Conservation (phyloP, 2,888 invertebrate species). For the Athalia rosae region DNA sequence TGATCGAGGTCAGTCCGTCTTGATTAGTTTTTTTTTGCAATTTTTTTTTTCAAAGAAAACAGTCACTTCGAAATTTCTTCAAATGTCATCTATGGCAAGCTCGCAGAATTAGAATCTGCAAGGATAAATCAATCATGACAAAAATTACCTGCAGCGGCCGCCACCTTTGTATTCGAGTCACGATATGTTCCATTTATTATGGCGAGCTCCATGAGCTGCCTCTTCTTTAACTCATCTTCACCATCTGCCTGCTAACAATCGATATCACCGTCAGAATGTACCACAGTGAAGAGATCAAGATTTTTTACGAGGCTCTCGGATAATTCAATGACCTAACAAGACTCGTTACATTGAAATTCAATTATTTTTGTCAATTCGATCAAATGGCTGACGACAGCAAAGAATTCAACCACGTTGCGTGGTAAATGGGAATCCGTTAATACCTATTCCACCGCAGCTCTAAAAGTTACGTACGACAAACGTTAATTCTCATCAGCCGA, state of each 20-base stretch:
- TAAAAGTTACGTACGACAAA: no score
- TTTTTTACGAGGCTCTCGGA: no score
- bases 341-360: neutral
- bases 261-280: conserved; percentile 66
- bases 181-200: conserved; percentile 99
- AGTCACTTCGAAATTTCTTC: neutral
- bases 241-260: conserved; percentile 94
- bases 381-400: no score
- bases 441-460: no score
- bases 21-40: neutral
- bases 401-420: no score
- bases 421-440: no score
- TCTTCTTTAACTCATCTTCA: conserved; percentile 99
- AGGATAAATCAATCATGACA: conserved; percentile 6
- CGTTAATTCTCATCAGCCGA: no score
- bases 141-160: conserved; percentile 85
- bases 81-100: neutral
- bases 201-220: conserved; percentile 99
- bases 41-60: neutral
- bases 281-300: conserved; percentile 8
- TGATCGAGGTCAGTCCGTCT: neutral
- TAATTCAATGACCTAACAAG: neutral
- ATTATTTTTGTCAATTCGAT: no score
- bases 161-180: conserved; percentile 93
- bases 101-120: neutral